phyloP scores from a whole-genome alignment of 2,113 vertebrate species.

The Lichenostomus cassidix region DNA sequence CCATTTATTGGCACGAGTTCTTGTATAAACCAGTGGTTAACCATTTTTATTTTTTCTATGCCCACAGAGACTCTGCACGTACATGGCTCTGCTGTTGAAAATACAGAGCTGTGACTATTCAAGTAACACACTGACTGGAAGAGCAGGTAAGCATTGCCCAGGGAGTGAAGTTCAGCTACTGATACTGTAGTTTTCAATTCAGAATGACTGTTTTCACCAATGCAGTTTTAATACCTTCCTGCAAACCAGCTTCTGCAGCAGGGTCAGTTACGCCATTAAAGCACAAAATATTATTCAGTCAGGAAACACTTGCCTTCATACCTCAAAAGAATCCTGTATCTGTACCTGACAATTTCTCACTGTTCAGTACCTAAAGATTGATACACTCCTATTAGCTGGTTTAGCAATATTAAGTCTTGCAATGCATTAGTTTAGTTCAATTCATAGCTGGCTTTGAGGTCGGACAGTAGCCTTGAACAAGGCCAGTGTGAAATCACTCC shows the following conservation, averaged over 20 bases:
- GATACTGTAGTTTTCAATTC: not conserved
- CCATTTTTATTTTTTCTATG: not conserved
- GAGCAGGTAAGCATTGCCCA: not conserved
- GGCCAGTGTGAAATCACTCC: constrained; percentile 71
- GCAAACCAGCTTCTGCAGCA: not conserved
- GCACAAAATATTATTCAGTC: not conserved
- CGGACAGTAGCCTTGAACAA: constrained; percentile 82
- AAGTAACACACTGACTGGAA: not conserved
- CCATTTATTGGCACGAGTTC: not conserved
- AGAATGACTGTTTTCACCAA: not conserved
- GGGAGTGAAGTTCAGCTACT: not conserved
- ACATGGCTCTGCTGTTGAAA: not conserved
- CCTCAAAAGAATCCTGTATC: not conserved
- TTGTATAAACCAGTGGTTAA: not conserved
- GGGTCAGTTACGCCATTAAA: not conserved
- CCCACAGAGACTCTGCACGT: not conserved
- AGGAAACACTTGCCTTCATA: not conserved
- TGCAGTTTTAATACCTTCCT: not conserved
- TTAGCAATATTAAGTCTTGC: not conserved
- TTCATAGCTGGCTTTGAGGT: constrained; percentile 60
- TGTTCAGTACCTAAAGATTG: not conserved
- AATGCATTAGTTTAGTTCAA: not conserved
- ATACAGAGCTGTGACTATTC: not conserved
- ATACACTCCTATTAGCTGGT: not conserved
- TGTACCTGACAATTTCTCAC: not conserved